Evolutionary conservation across 2,888 invertebrate species (phyloP).

Genomic region (Drosophila phalerata): DNA sequence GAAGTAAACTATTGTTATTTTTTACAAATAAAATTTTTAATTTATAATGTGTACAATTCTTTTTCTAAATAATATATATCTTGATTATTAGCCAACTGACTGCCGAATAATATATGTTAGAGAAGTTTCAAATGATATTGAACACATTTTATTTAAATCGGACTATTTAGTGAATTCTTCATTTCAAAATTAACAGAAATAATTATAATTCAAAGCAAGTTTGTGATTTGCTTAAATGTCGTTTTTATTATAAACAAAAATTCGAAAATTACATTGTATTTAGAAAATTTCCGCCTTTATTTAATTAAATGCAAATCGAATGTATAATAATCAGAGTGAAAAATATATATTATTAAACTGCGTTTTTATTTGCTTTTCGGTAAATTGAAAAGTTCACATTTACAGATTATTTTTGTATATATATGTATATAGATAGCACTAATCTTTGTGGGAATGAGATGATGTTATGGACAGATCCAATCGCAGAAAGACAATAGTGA

Average conservation of each 20-base stretch:
- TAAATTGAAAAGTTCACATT: conserved; percentile 16
- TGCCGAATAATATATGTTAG: background rate
- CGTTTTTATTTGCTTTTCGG: conserved; percentile 28
- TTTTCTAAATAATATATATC: conserved; percentile 3
- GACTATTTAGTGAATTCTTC: background rate
- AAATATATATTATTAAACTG: conserved; percentile 24
- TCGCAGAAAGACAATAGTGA: conserved; percentile 97
- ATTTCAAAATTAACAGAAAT: background rate
- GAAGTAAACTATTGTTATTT: conserved; percentile 68
- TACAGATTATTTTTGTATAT: conserved; percentile 7
- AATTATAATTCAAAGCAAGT: background rate
- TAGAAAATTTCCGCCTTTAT: conserved; percentile 11
- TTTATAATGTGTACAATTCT: conserved; percentile 26
- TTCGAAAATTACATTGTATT: conserved; percentile 10
- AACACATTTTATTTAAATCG: background rate
- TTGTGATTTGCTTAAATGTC: conserved; percentile 1
- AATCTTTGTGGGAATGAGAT: conserved; percentile 83
- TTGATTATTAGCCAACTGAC: conserved; percentile 4
- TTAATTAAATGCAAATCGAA: conserved; percentile 31
- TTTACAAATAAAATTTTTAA: conserved; percentile 65
- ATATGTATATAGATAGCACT: conserved; percentile 7
- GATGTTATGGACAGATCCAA: conserved; percentile 97
- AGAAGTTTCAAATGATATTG: background rate
- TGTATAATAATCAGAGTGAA: conserved; percentile 29
- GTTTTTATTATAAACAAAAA: conserved; percentile 15